These are phyloP conservation scores for Magallana nippona DNA, from an alignment of 2,888 invertebrate species.

Conservation along the genomic window DNA sequence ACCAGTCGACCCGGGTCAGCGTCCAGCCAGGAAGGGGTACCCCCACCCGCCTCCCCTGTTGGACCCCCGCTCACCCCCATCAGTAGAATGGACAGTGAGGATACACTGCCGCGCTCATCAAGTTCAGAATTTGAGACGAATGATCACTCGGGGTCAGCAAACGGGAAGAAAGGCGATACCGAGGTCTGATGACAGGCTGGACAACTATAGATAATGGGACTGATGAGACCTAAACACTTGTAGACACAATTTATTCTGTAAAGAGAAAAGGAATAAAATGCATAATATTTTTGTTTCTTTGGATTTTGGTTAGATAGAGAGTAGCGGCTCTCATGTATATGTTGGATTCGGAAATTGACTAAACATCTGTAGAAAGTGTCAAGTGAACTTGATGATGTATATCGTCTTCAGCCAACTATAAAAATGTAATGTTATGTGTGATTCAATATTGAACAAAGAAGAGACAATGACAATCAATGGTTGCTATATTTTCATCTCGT, in stretches of 20 bases:
- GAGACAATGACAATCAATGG: too few relatives aligned
- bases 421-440: too few relatives aligned
- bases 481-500: too few relatives aligned
- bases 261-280: neutral
- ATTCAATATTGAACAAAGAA: too few relatives aligned
- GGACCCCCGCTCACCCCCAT: neutral
- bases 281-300: neutral
- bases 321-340: too few relatives aligned
- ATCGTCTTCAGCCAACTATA: too few relatives aligned
- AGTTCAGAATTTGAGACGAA: constrained; percentile 22
- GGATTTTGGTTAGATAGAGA: too few relatives aligned
- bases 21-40: neutral
- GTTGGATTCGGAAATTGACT: too few relatives aligned
- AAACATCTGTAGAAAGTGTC: too few relatives aligned
- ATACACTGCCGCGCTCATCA: constrained; percentile 13
- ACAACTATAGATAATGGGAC: too few relatives aligned
- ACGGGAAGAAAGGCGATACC: neutral
- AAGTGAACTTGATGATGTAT: too few relatives aligned
- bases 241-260: neutral
- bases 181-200: neutral
- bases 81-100: constrained; percentile 12
- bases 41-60: neutral
- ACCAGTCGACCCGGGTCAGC: neutral
- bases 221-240: too few relatives aligned
- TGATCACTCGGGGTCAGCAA: neutral